A percentile compares a stretch with the other conserved stretches of the same genome.
Evolutionary conservation across 2,888 invertebrate species (phyloP).

Genomic region (Nemotelus pantherinus): DNA sequence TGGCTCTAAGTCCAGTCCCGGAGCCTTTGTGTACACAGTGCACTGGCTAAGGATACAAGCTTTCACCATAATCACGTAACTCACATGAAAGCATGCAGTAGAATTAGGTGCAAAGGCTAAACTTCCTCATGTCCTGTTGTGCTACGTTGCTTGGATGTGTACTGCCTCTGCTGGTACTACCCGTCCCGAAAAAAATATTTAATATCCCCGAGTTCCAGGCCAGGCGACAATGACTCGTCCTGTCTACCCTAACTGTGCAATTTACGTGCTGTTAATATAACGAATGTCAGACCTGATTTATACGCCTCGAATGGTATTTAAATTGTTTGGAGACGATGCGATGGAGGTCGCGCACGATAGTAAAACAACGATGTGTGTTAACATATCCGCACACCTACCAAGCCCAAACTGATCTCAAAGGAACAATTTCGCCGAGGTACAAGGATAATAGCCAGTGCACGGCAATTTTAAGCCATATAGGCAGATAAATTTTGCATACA

Average conservation of each 20-base stretch:
- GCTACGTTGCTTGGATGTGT: neutral
- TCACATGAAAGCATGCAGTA: neutral
- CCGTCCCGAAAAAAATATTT: constrained; percentile 1
- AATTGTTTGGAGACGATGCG: constrained; percentile 45
- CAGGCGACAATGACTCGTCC: neutral
- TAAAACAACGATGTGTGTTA: no score
- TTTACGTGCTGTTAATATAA: constrained; percentile 50
- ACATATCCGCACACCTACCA: no score
- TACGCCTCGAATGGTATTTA: constrained; percentile 48
- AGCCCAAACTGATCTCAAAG: no score
- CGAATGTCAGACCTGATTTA: constrained; percentile 48
- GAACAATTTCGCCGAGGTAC: no score
- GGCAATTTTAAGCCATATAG: no score
- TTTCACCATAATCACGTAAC: constrained; percentile 19
- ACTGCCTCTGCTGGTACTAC: neutral
- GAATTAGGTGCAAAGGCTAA: neutral
- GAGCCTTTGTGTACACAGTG: neutral
- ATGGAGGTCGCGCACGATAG: no score
- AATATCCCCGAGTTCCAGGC: neutral
- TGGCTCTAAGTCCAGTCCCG: constrained; percentile 5
- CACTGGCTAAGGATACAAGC: constrained; percentile 3
- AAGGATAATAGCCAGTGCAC: no score
- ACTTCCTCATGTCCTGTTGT: neutral
- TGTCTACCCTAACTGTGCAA: constrained; percentile 43
- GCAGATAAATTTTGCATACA: no score